Conservation (phyloP, 2,113 vertebrate species). For the Pardalotus punctatus region DNA sequence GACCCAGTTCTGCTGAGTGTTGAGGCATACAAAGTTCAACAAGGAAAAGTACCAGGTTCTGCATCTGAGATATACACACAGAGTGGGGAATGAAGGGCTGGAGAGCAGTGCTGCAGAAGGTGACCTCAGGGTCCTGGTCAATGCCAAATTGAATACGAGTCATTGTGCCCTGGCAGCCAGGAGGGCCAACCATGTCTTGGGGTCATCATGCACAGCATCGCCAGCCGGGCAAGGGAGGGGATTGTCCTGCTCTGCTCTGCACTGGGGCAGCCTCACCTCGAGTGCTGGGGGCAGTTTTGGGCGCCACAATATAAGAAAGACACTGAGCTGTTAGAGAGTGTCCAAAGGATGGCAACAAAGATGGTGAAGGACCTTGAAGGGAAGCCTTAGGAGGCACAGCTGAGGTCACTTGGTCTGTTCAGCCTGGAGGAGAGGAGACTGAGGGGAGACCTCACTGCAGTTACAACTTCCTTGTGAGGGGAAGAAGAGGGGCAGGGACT, state of each 20-base stretch:
- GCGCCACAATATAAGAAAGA: rapidly evolving
- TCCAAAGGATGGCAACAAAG: background rate
- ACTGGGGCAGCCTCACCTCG: rapidly evolving
- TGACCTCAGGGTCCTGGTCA: background rate
- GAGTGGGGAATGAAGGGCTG: rapidly evolving
- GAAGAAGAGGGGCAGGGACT: background rate
- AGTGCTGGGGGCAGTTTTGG: background rate
- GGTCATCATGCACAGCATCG: background rate
- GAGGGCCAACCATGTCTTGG: background rate
- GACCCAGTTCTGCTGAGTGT: background rate
- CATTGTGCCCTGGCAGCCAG: background rate
- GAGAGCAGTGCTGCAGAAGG: background rate
- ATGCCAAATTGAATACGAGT: rapidly evolving
- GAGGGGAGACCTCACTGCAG: background rate
- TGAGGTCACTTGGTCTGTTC: background rate
- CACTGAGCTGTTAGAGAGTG: background rate
- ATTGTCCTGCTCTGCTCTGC: background rate
- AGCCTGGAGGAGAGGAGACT: background rate
- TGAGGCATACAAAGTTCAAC: background rate
- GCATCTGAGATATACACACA: background rate
- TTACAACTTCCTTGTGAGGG: rapidly evolving
- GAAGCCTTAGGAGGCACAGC: background rate
- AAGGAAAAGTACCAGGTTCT: background rate
- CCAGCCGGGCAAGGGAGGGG: background rate
- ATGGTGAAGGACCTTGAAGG: too few relatives aligned